phyloP scores from a whole-genome alignment of 1,140 invertebrate species.

The Leptoteleia sp. region DNA sequence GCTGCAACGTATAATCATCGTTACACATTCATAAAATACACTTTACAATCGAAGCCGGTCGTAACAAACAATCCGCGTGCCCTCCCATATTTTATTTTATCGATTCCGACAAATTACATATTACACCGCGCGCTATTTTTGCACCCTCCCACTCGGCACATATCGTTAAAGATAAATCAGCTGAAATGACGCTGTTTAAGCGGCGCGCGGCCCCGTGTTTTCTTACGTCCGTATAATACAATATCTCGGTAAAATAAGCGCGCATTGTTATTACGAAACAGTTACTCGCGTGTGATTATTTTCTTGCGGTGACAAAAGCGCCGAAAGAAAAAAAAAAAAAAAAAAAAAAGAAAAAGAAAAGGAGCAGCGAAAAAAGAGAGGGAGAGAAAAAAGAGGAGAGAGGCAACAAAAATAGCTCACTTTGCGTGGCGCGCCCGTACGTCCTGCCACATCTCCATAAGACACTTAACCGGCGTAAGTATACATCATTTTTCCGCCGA shows the following conservation, averaged over 20 bases:
- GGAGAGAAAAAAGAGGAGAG: too few species aligned
- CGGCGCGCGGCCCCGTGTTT: conserved; percentile 16
- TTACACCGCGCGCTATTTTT: conserved; percentile 38
- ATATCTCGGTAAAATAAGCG: conserved; percentile 53
- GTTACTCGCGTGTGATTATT: conserved; percentile 43
- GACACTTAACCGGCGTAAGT: conserved; percentile 36
- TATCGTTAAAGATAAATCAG: conserved; percentile 55
- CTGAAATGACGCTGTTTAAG: conserved; percentile 32
- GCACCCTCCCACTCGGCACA: conserved; percentile 37
- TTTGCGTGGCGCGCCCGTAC: conserved; percentile 1
- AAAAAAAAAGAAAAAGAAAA: too few species aligned
- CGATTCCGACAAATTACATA: conserved; percentile 55
- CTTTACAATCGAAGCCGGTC: conserved; percentile 15
- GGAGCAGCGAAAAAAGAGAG: too few species aligned
- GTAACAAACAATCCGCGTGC: conserved; percentile 38
- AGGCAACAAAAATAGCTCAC: conserved; percentile 20
- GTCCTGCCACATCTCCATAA: conserved; percentile 30
- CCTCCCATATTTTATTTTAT: conserved; percentile 49
- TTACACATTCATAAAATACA: conserved; percentile 28
- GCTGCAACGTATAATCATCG: conserved; percentile 40
- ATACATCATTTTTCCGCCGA: conserved; percentile 29
- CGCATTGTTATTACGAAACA: conserved; percentile 37
- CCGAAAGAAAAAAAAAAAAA: too few species aligned
- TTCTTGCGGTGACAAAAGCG: conserved; percentile 35
- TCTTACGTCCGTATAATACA: conserved; percentile 41